Conservation (phyloP, 2,888 invertebrate genomes). For the Proisotoma minuta region DNA sequence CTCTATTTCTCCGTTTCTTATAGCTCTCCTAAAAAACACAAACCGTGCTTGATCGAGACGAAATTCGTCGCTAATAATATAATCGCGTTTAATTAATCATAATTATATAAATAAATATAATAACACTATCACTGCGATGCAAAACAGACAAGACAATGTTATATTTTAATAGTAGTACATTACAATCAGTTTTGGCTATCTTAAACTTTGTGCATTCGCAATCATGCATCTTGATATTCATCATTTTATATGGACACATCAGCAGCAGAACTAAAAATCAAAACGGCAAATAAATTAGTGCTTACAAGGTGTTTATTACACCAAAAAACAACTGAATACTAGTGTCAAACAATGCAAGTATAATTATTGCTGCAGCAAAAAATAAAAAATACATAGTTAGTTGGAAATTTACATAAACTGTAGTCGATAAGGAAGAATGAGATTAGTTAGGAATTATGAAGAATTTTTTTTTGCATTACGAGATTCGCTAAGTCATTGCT, state of each 20-base stretch:
- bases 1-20: too few relatives aligned
- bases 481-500: conserved; percentile 3
- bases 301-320: background rate
- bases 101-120: too few relatives aligned
- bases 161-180: background rate
- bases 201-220: background rate
- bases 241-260: background rate
- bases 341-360: conserved; percentile 4
- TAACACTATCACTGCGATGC: background rate
- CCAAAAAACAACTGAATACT: background rate
- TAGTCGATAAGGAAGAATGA: too few relatives aligned
- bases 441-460: background rate
- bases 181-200: conserved; percentile 11
- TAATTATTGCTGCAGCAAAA: background rate
- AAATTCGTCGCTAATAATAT: too few relatives aligned
- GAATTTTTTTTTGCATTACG: background rate
- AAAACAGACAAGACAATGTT: background rate
- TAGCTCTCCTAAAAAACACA: too few relatives aligned
- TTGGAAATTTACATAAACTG: too few relatives aligned
- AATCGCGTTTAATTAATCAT: too few relatives aligned
- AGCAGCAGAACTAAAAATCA: background rate
- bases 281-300: background rate
- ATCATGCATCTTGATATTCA: background rate
- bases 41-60: too few relatives aligned
- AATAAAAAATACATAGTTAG: background rate